phyloP scores from a whole-genome alignment of 2,888 invertebrate species.

The Drosophila pseudotakahashii region DNA sequence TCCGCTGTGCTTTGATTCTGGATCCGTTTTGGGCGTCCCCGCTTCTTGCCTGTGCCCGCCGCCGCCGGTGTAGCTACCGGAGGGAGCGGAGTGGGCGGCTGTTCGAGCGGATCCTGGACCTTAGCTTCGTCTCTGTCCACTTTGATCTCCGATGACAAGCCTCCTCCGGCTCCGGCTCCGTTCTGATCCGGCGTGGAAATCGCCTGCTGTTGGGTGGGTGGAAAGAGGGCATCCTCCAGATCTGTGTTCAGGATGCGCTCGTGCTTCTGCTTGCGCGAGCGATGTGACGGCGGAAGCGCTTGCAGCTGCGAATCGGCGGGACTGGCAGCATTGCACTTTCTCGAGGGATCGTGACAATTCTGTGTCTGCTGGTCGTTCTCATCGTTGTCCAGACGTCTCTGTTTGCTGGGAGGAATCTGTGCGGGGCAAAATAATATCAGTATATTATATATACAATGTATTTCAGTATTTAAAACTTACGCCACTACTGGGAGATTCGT shows the following conservation, averaged over 20 bases:
- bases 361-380: constrained; percentile 65
- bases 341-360: constrained; percentile 51
- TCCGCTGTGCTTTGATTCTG: constrained; percentile 22
- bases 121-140: constrained; percentile 1
- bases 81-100: background rate
- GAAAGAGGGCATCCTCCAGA: constrained; percentile 65
- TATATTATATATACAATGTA: background rate
- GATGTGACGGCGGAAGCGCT: constrained; percentile 52
- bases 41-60: constrained; percentile 63
- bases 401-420: constrained; percentile 67
- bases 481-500: constrained; percentile 66
- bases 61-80: constrained; percentile 6
- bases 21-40: constrained; percentile 85
- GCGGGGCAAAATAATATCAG: background rate
- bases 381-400: constrained; percentile 74
- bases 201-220: constrained; percentile 24
- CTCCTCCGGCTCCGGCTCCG: constrained; percentile 1
- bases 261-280: constrained; percentile 81
- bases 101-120: constrained; percentile 17
- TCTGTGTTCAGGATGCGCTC: constrained; percentile 77
- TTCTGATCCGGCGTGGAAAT: constrained; percentile 18
- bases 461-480: constrained; percentile 43
- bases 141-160: constrained; percentile 3
- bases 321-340: constrained; percentile 20
- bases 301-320: constrained; percentile 31